Evolutionary conservation across 2,797 vertebrate genomes (phyloP).

Genomic region (Hydrocynus forskahlii): DNA sequence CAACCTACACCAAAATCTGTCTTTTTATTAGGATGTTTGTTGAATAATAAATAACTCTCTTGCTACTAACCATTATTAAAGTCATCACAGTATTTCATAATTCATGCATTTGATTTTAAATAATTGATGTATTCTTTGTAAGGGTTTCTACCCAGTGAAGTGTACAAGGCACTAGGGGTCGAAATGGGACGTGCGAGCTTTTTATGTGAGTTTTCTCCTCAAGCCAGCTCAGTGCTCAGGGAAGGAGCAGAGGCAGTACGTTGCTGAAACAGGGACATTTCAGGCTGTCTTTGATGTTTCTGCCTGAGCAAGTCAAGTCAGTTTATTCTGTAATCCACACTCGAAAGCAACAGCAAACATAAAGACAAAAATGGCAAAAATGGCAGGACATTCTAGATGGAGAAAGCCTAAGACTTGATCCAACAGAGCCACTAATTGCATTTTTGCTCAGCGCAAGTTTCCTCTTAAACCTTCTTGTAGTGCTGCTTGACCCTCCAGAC

Average conservation of each 20-base stretch:
- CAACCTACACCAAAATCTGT: background rate
- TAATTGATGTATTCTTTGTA: conserved; percentile 21
- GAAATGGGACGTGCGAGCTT: background rate
- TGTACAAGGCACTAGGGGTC: background rate
- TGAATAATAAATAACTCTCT: conserved; percentile 63
- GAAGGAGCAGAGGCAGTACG: background rate
- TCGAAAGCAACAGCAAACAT: too few relatives aligned
- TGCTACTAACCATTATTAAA: conserved; percentile 51
- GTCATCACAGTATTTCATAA: conserved; percentile 55
- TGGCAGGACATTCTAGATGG: too few relatives aligned
- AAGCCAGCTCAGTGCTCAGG: background rate
- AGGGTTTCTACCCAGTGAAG: background rate
- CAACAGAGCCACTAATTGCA: background rate
- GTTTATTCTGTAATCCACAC: too few relatives aligned
- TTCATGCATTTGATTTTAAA: conserved; percentile 54
- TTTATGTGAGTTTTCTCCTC: background rate
- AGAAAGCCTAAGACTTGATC: too few relatives aligned
- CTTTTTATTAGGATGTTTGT: conserved; percentile 9
- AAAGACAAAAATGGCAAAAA: too few relatives aligned
- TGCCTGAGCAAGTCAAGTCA: background rate
- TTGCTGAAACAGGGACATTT: background rate
- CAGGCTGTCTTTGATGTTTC: background rate
- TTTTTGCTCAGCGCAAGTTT: conserved; percentile 2
- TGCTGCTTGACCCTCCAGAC: background rate
- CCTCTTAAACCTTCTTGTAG: background rate